Conservation (phyloP, 2,888 invertebrate genomes). For the Drosophila villosipedis region DNA sequence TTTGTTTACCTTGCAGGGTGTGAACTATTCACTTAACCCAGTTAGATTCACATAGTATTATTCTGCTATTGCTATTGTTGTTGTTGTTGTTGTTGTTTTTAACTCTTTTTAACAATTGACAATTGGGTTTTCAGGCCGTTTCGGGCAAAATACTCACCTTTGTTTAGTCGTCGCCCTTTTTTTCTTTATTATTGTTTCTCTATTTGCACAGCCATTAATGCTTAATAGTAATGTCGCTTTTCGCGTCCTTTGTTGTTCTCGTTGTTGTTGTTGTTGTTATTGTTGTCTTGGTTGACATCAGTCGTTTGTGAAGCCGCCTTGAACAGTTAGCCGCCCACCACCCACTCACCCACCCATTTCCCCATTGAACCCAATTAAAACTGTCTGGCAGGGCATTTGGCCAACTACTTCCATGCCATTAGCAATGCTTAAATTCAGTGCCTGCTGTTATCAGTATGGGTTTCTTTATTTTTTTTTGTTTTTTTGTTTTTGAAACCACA, state of each 20-base stretch:
- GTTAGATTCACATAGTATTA: conserved; percentile 47
- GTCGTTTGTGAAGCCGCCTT: conserved; percentile 40
- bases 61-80: conserved; percentile 12
- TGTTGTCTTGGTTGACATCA: conserved; percentile 63
- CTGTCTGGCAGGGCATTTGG: conserved; percentile 39
- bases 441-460: conserved; percentile 48
- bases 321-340: conserved; percentile 10
- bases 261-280: conserved; percentile 13
- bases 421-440: conserved; percentile 42
- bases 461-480: too few species aligned
- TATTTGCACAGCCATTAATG: conserved; percentile 74
- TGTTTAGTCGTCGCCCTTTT: conserved; percentile 58
- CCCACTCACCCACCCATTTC: not conserved
- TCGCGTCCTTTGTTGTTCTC: conserved; percentile 36
- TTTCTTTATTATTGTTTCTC: conserved; percentile 26
- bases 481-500: conserved; percentile 5
- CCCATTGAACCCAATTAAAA: conserved; percentile 57
- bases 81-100: conserved; percentile 20
- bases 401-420: conserved; percentile 33
- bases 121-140: conserved; percentile 55
- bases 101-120: conserved; percentile 62
- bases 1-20: conserved; percentile 54
- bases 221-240: conserved; percentile 63
- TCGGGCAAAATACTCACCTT: conserved; percentile 46
- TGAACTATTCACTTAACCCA: conserved; percentile 66